phyloP scores from a whole-genome alignment of 2,797 vertebrate genomes.

The Pelobates cultripes region DNA sequence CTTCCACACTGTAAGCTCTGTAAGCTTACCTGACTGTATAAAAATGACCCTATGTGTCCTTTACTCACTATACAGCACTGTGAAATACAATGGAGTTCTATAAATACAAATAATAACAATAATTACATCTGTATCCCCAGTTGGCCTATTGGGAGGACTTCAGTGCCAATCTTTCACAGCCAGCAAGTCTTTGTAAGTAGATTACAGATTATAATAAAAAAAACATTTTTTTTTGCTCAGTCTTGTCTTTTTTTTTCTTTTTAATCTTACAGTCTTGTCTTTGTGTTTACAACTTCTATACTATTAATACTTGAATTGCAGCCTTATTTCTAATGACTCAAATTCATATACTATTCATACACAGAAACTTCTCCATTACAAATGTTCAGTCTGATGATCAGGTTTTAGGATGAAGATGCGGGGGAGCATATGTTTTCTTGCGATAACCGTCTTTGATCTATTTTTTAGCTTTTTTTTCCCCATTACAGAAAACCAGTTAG shows the following conservation, averaged over 20 bases:
- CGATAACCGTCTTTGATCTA: slow-evolving; percentile 39
- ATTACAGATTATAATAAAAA: background rate
- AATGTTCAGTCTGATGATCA: slow-evolving; percentile 27
- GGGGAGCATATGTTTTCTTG: slow-evolving; percentile 47
- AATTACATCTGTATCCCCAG: no score
- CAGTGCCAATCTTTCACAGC: no score
- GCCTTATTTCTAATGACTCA: background rate
- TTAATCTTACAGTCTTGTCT: background rate
- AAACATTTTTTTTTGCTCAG: background rate
- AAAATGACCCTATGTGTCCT: no score
- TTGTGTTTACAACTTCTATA: background rate
- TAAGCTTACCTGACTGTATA: no score
- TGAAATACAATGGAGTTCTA: no score
- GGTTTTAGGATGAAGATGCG: slow-evolving; percentile 42
- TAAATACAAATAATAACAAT: no score
- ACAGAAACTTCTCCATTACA: slow-evolving; percentile 12
- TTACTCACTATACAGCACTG: no score
- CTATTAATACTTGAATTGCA: background rate
- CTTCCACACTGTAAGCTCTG: no score
- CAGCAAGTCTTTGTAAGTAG: background rate
- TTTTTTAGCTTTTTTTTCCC: slow-evolving; percentile 15
- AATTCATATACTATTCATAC: slow-evolving; percentile 7
- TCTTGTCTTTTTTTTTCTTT: background rate
- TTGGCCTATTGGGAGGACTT: no score
- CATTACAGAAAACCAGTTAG: slow-evolving; percentile 34